phyloP scores from a whole-genome alignment of 2,888 invertebrate genomes.

The Notodonta dromedarius region DNA sequence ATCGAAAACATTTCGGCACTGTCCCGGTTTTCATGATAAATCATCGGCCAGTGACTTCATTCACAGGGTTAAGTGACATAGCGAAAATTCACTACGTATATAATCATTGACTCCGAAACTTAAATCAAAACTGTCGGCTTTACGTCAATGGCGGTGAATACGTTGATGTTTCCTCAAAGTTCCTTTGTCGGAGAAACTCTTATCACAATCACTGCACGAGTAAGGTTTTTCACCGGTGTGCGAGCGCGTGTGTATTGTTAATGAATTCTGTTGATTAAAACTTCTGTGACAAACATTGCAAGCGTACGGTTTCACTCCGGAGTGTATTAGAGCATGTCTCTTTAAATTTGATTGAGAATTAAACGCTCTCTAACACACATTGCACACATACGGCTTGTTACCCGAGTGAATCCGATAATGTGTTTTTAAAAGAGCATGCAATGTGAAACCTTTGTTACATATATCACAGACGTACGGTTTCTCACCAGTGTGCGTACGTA shows the following conservation, averaged over 20 bases:
- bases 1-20: too few species aligned
- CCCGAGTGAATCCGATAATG: background rate
- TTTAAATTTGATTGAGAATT: background rate
- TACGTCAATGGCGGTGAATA: too few species aligned
- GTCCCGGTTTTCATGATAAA: too few species aligned
- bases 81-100: too few species aligned
- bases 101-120: too few species aligned
- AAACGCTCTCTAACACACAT: background rate
- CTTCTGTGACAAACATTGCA: background rate
- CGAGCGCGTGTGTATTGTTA: background rate
- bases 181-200: background rate
- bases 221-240: background rate
- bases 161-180: too few species aligned
- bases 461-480: background rate
- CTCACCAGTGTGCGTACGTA: background rate
- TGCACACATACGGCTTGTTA: background rate
- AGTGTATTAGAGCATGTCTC: background rate
- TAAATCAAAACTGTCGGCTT: too few species aligned
- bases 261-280: background rate
- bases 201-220: background rate
- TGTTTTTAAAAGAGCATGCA: background rate
- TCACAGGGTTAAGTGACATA: too few species aligned
- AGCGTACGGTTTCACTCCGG: background rate
- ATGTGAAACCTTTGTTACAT: too few species aligned
- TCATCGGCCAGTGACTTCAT: too few species aligned